Conservation (phyloP, 2,888 invertebrate genomes). For the Epinotia nisella region DNA sequence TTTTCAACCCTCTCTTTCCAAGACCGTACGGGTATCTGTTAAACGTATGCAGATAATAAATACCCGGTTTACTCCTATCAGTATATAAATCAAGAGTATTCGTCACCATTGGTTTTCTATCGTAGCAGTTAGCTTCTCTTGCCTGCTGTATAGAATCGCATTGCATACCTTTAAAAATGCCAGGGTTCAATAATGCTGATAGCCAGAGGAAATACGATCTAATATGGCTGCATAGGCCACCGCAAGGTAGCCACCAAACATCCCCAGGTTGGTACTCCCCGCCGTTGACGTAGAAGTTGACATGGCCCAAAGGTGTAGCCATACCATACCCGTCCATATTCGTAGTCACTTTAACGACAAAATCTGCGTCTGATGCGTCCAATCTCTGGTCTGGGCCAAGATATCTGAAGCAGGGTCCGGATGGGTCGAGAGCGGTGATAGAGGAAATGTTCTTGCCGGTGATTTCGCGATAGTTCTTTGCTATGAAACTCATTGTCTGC, state of each 20-base stretch:
- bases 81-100: conserved; percentile 59
- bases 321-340: conserved; percentile 72
- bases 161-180: conserved; percentile 53
- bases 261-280: conserved; percentile 58
- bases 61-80: conserved; percentile 55
- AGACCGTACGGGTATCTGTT: conserved; percentile 56
- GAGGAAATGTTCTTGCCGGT: conserved; percentile 63
- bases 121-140: conserved; percentile 53
- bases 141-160: conserved; percentile 58
- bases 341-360: conserved; percentile 65
- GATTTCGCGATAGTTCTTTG: conserved; percentile 60
- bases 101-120: conserved; percentile 51
- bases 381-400: conserved; percentile 64
- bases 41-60: conserved; percentile 60
- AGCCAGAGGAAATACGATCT: conserved; percentile 54
- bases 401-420: conserved; percentile 73
- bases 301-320: conserved; percentile 69
- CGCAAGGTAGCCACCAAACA: conserved; percentile 51
- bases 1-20: conserved; percentile 65
- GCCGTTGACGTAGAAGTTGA: conserved; percentile 73
- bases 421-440: conserved; percentile 67
- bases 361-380: conserved; percentile 68
- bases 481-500: conserved; percentile 69
- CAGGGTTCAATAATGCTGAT: conserved; percentile 50
- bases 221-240: conserved; percentile 53